Base-by-base conservation (phyloP, 1,140 invertebrate species). In the Drosophila watanabei region DNA sequence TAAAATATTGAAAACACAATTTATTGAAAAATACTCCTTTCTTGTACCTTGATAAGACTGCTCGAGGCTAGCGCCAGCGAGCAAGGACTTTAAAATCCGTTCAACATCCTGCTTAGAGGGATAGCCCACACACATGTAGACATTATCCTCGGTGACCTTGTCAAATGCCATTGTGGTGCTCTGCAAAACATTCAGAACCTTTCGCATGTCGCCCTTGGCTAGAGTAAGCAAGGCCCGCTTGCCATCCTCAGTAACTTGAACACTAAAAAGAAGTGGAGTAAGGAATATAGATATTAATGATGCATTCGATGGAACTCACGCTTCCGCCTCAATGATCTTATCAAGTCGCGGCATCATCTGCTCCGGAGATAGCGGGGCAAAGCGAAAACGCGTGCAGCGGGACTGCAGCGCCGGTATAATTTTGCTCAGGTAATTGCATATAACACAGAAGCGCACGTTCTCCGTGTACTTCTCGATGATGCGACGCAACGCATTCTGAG, bases 381-480 rank as follows among this genome's bases (percentile, higher is more conserved):
- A 99, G 66, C 99, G 95, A 91, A 99, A 99, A 64, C 98, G 95
- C 1, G 99, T 99, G 93, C 99, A 99, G 75, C 99, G 94, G 20
- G 99, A 99, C 93, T 99, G 99, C 43, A 99, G 94, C 2, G 99
- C 99, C 28, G 99, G 99, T 79, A 99, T 99, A 30, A 99, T 99
- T 94, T 99, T 99, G 68, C 97, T 98, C 46, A 99, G 93, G 93
- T 99, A 99, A 94, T 99, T 99, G 93, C 99, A 99, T 89, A 99
- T 99, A 48, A 99, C 96, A 92, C 99, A 99, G 93, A 99, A 99
- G 32, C 99, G 94, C 2, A 99, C 98, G 94, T 99, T 99, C 66
- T 99, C 98, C 28, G 99, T 99, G 90, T 98, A 99, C 92, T 99
- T 99, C 93, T 99, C 99, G 93, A 99, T 99, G 82, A 99, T 98